Percentiles rank a stretch among this genome's conserved stretches.
Evolutionary conservation across 2,888 invertebrate species (phyloP).

Genomic region (Ormyrus thymus): DNA sequence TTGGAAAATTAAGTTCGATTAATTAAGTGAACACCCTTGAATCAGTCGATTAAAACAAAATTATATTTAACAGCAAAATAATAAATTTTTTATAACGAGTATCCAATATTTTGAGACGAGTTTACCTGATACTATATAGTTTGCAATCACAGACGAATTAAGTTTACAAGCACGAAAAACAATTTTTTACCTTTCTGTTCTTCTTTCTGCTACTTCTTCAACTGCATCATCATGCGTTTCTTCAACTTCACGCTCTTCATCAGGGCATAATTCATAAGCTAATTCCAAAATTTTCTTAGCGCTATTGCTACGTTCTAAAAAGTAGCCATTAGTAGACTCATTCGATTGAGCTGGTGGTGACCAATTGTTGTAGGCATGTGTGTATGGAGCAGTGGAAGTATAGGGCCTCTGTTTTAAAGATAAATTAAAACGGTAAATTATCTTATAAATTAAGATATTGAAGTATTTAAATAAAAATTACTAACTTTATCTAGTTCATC

Average conservation of each 20-base stretch:
- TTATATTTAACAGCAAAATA: too few species aligned
- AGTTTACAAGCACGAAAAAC: too few species aligned
- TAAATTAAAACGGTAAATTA: background rate
- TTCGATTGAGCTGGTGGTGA: constrained; percentile 93
- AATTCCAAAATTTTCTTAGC: constrained; percentile 91
- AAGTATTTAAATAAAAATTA: constrained; percentile 36
- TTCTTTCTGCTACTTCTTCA: constrained; percentile 40
- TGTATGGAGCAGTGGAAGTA: constrained; percentile 82
- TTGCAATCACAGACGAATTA: too few species aligned
- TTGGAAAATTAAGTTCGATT: too few species aligned
- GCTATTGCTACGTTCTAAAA: constrained; percentile 94
- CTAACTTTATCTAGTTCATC: constrained; percentile 91
- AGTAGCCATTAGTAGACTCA: constrained; percentile 95
- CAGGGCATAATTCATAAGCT: constrained; percentile 85
- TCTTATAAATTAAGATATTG: background rate
- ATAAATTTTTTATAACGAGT: too few species aligned
- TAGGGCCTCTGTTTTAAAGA: constrained; percentile 74
- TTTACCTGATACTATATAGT: too few species aligned
- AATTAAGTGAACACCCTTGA: too few species aligned
- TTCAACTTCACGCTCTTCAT: constrained; percentile 76
- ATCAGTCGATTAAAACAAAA: too few species aligned
- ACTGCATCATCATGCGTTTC: constrained; percentile 55
- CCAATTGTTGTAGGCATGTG: constrained; percentile 94
- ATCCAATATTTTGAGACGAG: too few species aligned
- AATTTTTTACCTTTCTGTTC: too few species aligned